These are phyloP conservation scores for Pyxicephalus adspersus DNA, from an alignment of 2,113 vertebrate species.

Conservation along the genomic window DNA sequence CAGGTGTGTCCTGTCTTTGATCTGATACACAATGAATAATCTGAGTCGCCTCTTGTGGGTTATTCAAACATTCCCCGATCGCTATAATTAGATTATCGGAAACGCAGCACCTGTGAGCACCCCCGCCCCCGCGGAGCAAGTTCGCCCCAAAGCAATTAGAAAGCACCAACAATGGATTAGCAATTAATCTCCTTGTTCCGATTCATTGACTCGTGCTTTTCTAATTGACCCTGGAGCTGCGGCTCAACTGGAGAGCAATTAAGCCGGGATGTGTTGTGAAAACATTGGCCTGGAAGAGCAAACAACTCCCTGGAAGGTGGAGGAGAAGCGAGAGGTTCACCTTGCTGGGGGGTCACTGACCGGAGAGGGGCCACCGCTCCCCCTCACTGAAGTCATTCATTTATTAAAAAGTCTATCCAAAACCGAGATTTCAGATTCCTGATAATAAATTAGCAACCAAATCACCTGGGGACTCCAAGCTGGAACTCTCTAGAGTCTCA, in stretches of 20 bases:
- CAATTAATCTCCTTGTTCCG: conserved; percentile 45
- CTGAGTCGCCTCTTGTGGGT: not conserved
- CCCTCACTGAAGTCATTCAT: no score
- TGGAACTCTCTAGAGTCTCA: no score
- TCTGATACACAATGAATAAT: not conserved
- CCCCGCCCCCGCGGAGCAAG: not conserved
- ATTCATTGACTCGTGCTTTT: conserved; percentile 45
- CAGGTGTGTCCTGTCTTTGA: not conserved
- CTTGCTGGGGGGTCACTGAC: no score
- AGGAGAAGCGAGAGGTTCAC: not conserved
- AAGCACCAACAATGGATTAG: conserved; percentile 52
- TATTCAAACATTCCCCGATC: not conserved
- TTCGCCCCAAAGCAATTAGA: conserved; percentile 44
- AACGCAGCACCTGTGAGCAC: conserved; percentile 8
- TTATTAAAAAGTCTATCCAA: no score
- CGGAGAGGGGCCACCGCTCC: no score
- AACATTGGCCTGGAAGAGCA: not conserved
- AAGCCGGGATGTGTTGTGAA: not conserved
- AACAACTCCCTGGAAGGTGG: not conserved
- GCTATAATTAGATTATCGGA: conserved; percentile 1
- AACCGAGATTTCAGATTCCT: no score
- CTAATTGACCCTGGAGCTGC: conserved; percentile 48
- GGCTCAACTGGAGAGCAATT: conserved; percentile 45
- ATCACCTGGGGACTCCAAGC: no score
- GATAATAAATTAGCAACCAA: no score